These are phyloP conservation scores for Morpho helenor DNA, from an alignment of 2,888 invertebrate genomes.

Conservation along the genomic window DNA sequence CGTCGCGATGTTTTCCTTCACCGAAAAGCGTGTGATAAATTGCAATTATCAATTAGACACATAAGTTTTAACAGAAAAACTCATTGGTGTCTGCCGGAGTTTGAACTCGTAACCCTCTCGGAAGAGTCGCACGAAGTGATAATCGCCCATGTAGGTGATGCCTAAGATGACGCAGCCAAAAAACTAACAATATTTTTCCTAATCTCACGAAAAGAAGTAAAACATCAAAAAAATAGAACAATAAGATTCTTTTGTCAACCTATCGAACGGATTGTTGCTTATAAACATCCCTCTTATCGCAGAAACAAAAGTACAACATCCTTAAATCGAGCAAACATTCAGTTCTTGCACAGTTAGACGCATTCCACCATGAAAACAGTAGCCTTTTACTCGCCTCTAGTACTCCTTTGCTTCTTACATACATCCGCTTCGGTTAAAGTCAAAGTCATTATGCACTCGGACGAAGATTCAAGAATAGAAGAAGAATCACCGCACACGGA, in stretches of 20 bases:
- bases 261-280: constrained; percentile 29
- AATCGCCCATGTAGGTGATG: too few relatives aligned
- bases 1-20: too few relatives aligned
- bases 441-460: constrained; percentile 65
- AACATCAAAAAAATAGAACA: too few relatives aligned
- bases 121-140: too few relatives aligned
- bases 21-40: too few relatives aligned
- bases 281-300: constrained; percentile 56
- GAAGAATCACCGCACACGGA: constrained; percentile 60
- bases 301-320: constrained; percentile 36
- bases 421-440: constrained; percentile 53
- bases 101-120: too few relatives aligned
- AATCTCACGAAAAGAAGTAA: too few relatives aligned
- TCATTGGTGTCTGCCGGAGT: too few relatives aligned
- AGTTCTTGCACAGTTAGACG: neutral
- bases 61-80: too few relatives aligned
- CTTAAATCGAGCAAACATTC: constrained; percentile 13
- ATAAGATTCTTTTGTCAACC: neutral
- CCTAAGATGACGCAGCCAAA: too few relatives aligned
- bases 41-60: too few relatives aligned
- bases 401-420: constrained; percentile 40
- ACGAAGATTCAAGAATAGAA: constrained; percentile 40
- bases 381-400: constrained; percentile 30
- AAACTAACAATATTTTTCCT: too few relatives aligned
- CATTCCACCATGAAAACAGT: constrained; percentile 26